These are phyloP conservation scores for Hoplostethus mediterraneus DNA, from an alignment of 2,797 vertebrate genomes.

Conservation along the genomic window DNA sequence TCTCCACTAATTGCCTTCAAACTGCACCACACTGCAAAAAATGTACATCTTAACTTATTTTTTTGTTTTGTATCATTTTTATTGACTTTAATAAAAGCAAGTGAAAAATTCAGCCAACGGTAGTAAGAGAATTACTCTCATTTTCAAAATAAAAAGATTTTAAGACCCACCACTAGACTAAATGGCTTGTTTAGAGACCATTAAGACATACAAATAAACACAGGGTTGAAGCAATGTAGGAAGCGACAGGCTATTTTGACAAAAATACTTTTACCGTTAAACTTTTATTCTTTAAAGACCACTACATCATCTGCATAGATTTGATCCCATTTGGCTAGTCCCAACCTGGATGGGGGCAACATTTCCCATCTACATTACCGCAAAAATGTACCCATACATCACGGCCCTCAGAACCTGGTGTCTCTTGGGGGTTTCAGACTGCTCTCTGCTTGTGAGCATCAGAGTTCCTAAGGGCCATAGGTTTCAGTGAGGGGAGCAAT, in stretches of 20 bases:
- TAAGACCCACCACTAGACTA: too few species aligned
- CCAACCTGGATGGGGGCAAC: neutral
- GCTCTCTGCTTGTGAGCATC: neutral
- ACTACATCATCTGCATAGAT: neutral
- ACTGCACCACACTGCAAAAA: neutral
- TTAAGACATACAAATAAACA: too few species aligned
- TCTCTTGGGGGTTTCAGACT: constrained; percentile 23
- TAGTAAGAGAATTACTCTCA: too few species aligned
- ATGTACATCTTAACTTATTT: neutral
- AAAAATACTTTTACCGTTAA: too few species aligned
- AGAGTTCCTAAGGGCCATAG: constrained; percentile 20
- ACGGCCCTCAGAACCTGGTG: neutral
- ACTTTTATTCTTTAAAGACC: neutral
- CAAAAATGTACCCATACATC: constrained; percentile 10
- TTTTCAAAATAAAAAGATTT: too few species aligned
- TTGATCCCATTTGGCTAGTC: fast-evolving
- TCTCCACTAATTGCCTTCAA: neutral
- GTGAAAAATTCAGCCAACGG: too few species aligned
- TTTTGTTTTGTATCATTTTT: too few species aligned
- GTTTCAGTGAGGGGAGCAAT: neutral
- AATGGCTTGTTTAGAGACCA: neutral
- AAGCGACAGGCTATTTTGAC: too few species aligned
- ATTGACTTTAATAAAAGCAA: too few species aligned
- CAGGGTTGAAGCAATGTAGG: too few species aligned
- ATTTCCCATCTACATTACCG: constrained; percentile 16